Percentiles rank a stretch among this genome's conserved stretches.
Evolutionary conservation across 2,888 invertebrate species (phyloP).

Genomic region (Drosophila neonasuta): DNA sequence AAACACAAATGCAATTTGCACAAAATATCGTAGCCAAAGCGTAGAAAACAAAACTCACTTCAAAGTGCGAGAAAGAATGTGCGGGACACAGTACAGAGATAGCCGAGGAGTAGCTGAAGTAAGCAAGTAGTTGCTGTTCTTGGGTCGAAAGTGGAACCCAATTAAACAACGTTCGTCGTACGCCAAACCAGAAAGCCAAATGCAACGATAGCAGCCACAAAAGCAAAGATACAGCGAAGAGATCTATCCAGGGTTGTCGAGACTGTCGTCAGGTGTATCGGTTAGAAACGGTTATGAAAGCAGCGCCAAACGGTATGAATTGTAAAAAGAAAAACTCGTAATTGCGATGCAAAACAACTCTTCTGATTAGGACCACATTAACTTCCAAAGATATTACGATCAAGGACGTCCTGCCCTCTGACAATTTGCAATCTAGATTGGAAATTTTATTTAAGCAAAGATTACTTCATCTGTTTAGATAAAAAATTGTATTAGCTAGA

Average conservation of each 20-base stretch:
- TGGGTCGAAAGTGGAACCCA: slow-evolving; percentile 54
- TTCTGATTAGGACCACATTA: no score
- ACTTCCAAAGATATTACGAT: no score
- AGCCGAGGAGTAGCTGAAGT: slow-evolving; percentile 61
- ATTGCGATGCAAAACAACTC: no score
- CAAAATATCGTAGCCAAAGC: not conserved
- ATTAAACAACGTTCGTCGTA: slow-evolving; percentile 71
- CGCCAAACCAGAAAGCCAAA: slow-evolving; percentile 77
- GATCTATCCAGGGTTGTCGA: slow-evolving; percentile 47
- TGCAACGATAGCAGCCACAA: slow-evolving; percentile 57
- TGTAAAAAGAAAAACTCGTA: no score
- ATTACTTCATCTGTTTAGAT: no score
- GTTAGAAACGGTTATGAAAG: slow-evolving; percentile 15
- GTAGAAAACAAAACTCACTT: slow-evolving; percentile 56
- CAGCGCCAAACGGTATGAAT: not conserved
- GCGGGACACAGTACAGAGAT: slow-evolving; percentile 39
- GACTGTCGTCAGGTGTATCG: not conserved
- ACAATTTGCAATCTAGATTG: no score
- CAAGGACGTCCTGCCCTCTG: no score
- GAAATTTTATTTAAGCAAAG: no score
- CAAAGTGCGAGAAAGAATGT: slow-evolving; percentile 47
- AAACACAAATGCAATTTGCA: slow-evolving; percentile 10
- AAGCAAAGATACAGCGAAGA: slow-evolving; percentile 27
- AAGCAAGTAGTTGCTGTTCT: slow-evolving; percentile 46
- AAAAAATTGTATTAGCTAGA: not conserved